Evolutionary conservation across 1,140 invertebrate genomes (phyloP).

Genomic region (Odontomachus brunneus): DNA sequence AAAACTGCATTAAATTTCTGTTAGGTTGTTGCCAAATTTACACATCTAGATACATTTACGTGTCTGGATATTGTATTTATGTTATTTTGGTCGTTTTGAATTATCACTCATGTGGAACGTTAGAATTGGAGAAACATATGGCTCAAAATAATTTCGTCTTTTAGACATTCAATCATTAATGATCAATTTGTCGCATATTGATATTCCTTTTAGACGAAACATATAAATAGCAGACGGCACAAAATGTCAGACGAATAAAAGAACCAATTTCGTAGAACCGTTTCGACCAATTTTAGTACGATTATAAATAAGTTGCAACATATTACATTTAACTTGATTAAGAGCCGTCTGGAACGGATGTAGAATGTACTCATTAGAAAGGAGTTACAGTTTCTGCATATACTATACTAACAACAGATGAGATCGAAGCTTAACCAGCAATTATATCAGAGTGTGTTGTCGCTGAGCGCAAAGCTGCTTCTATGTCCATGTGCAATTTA

Average conservation of each 20-base stretch:
- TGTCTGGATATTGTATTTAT: too few relatives aligned
- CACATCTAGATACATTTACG: too few relatives aligned
- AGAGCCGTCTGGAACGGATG: conserved; percentile 1
- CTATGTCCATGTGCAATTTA: conserved; percentile 48
- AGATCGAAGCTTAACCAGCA: conserved; percentile 46
- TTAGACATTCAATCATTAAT: neutral
- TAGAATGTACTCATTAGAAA: conserved; percentile 34
- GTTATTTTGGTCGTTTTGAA: too few relatives aligned
- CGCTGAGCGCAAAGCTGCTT: conserved; percentile 23
- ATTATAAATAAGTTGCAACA: conserved; percentile 20
- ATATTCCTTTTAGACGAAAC: neutral
- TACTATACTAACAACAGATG: conserved; percentile 42
- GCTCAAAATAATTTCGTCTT: neutral
- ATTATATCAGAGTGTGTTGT: conserved; percentile 47
- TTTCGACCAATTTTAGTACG: conserved; percentile 4
- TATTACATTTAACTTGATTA: conserved; percentile 40
- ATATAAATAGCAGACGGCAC: neutral
- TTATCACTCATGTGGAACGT: too few relatives aligned
- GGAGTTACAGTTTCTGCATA: conserved; percentile 29
- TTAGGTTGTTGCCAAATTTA: too few relatives aligned
- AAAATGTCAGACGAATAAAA: conserved; percentile 17
- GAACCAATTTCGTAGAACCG: too few relatives aligned
- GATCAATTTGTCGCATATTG: neutral
- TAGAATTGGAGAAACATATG: neutral
- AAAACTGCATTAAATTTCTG: too few relatives aligned